Evolutionary conservation across 2,113 vertebrate genomes (phyloP), one percentile per base, ranked within the genome.

Genomic region (Peucedramus taeniatus): DNA sequence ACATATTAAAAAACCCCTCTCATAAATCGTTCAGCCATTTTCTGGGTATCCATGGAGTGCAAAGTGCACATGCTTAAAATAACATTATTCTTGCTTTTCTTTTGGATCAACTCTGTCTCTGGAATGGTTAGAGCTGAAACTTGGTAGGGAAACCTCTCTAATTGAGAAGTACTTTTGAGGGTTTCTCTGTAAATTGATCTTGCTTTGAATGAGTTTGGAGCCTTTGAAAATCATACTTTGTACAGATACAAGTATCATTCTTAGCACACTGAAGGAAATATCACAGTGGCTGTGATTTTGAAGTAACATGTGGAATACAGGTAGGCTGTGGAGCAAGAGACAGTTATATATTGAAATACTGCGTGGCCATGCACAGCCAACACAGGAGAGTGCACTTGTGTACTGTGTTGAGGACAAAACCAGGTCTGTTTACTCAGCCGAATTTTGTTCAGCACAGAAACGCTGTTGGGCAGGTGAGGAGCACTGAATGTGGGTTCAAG

Each of bases 141-240:
- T 83, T 93, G 84, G 84, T 92, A 90, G 59, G 53, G 83, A 96
- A 94, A 93, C 84, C 92, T 92, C 82, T 53, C 63, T 94, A 92
- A 75, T 42, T 94, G 84, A 95, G 47, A 95, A 94, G 72, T 94
- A 63, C 47, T 86, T 97, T 91, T 79, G 94, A 97, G 94, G 78
- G 72, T 75, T 93, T 81, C 95, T 95, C 54, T 70, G 69, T 65
- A 97, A 96, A 97, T 57, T 95, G 86, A 76, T 91, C 92, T 90
- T 95, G 90, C 87, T 96, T 93, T 94, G 81, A 96, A 95, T 68
- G 88, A 95, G 65, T 77, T 95, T 69, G 3, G 9, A 97, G 71
- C 37, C 91, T 95, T 91, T 92, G 81, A 93, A 94, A 92, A 92
- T 91, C 90, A 86, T 61, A 90, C 81, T 90, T 90, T 4, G 22